phyloP scores from a whole-genome alignment of 1,140 invertebrate species.

The fruit fly (Drosophila melanogaster) region Release_6_plus_ISO1_MT NT_033779.5:10499001-10499500 shows the following conservation, averaged over 20 bases:
- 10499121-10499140: background rate
- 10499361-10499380: slow-evolving; percentile 61
- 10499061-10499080: slow-evolving; percentile 28
- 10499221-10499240: slow-evolving; percentile 13
- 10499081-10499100: slow-evolving; percentile 29
- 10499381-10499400: slow-evolving; percentile 68
- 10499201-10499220: slow-evolving; percentile 29
- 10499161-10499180: slow-evolving; percentile 20
- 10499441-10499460: slow-evolving; percentile 4
- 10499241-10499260: slow-evolving; percentile 9
- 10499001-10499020: slow-evolving; percentile 26
- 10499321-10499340: slow-evolving; percentile 52
- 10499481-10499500: slow-evolving; percentile 23
- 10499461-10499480: background rate
- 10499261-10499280: slow-evolving; percentile 22
- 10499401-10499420: slow-evolving; percentile 38
- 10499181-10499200: slow-evolving; percentile 34
- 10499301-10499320: slow-evolving; percentile 63
- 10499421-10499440: slow-evolving; percentile 29
- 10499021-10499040: slow-evolving; percentile 31
- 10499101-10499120: slow-evolving; percentile 6
- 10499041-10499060: slow-evolving; percentile 1
- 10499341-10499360: slow-evolving; percentile 17
- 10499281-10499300: slow-evolving; percentile 56
- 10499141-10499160: background rate